Evolutionary conservation across 1,140 invertebrate species (phyloP), one percentile per base, ranked within the genome.

Genomic region (Helicoverpa zea): DNA sequence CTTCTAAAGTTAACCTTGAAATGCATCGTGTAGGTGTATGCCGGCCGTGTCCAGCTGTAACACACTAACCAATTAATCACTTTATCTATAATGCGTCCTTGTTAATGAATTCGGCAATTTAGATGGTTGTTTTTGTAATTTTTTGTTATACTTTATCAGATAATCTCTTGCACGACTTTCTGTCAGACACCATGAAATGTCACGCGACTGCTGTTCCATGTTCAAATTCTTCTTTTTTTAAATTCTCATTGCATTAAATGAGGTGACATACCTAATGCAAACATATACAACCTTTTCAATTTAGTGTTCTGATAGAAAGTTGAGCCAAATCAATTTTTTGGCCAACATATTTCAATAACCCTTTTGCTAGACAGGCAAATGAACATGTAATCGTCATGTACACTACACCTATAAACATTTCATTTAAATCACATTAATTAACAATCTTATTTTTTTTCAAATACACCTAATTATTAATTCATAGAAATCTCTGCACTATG

Each of bases 1-100:
- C 61, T 59, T 43, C 16, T 73, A 11, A 52, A 61, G 68, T 54
- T 90, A 89, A 89, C 87, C 87, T 90, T 90, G 87, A 88, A 85
- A 52, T 84, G 66, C 64, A 82, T 81, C 80, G 79, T 76, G 80
- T 83, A 80, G 74, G 81, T 82, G 81, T 82, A 18, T 80, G 77
- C 66, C 75, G 72, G 66, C 72, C 11, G 49, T 51, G 35, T 76
- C 29, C 63, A 75, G 61, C 75, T 80, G 52, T 80, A 73, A 73
- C 64, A 54, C 70, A 73, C 72, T 58, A 70, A 79, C 29, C 18
- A 54, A 70, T 79, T 79, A 70, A 68, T 35, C 61, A 18, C 29
- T 68, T 35, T 13, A 75, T 29, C 58, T 61, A 14, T 58, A 56
- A 68, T 51, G 56, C 18, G 61, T 61, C 51, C 52, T 79, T 79